Base-by-base conservation (phyloP, 2,888 invertebrate species). In the Parnassius smintheus region DNA sequence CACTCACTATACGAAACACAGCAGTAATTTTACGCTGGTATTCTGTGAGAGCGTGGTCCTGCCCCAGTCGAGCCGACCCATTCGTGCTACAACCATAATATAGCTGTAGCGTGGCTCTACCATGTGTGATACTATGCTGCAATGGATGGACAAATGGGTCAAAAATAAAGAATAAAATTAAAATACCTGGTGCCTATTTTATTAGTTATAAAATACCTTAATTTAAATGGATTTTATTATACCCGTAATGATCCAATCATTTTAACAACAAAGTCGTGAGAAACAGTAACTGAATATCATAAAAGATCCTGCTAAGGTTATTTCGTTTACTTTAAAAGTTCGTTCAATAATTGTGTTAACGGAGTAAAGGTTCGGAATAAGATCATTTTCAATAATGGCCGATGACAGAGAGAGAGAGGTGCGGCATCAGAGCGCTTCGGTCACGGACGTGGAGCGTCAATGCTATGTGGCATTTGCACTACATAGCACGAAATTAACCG, bases 361-460 rank as follows among this genome's bases (percentile, higher is more conserved):
- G 61, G 7, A 64, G 41, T 35, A 13, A n/a, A 51, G 61, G 65
- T 73, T 74, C 68, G 68, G 72, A 76, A 74, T 70, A 68, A 75
- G 78, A 78, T 74, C 76, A 73, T 77, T 78, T 77, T 77, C 76
- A 67, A 67, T 67, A 66, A 56, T 67, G 59, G 56, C 57, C 55
- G 60, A 65, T 62, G 66, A 64, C 64, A 66, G 75, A 75, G 77
- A 35, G 77, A 35, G 35, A 72, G 77, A 77, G 77, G 79, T 72
- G 75, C 70, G 61, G 67, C 64, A 69, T 65, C 71, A 2, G 46
- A 35, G 13, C 70, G 67, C 57, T 60, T 64, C 76, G 85, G 79
- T 85, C 85, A 85, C 75, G 85, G 85, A 81, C 84, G 73, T 74
- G 80, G 49, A 49, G 79, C 56, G 61, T 69, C 72, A 69, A 74